Evolutionary conservation across 1,140 invertebrate genomes (phyloP).

Genomic region (Bombus superbus): DNA sequence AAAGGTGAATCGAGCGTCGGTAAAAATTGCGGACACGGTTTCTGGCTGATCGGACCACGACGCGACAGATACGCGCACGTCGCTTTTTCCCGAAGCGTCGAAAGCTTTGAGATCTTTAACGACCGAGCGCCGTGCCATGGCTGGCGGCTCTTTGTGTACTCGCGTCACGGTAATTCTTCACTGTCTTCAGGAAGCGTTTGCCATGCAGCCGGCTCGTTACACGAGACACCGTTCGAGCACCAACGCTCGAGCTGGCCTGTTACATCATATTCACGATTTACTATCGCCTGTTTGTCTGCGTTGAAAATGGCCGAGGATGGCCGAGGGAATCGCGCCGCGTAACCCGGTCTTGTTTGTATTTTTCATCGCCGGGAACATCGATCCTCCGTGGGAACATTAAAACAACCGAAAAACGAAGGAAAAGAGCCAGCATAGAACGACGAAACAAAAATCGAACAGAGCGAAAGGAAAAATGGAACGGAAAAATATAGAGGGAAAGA

Average conservation of each 20-base stretch:
- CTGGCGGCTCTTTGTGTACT: constrained; percentile 35
- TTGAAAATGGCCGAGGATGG: constrained; percentile 59
- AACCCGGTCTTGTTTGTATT: constrained; percentile 21
- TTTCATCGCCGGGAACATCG: constrained; percentile 13
- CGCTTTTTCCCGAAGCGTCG: not conserved
- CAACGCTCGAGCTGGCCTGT: constrained; percentile 45
- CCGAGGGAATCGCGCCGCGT: constrained; percentile 33
- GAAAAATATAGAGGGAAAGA: not conserved
- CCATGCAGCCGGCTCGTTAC: constrained; percentile 56
- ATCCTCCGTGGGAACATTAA: constrained; percentile 6
- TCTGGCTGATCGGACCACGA: not conserved
- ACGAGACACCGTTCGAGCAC: constrained; percentile 51
- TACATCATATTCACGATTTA: constrained; percentile 69
- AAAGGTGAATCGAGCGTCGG: too few species aligned
- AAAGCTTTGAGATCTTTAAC: constrained; percentile 26
- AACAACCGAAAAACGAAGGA: not conserved
- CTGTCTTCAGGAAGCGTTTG: constrained; percentile 59
- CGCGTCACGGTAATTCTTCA: constrained; percentile 57
- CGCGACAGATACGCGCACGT: not conserved
- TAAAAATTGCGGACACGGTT: not conserved
- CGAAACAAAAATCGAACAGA: not conserved
- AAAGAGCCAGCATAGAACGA: not conserved
- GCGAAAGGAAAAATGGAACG: not conserved
- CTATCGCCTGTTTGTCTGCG: constrained; percentile 63
- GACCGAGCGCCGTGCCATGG: constrained; percentile 12